phyloP scores from a whole-genome alignment of 2,113 vertebrate genomes.

The Arenaria interpres region DNA sequence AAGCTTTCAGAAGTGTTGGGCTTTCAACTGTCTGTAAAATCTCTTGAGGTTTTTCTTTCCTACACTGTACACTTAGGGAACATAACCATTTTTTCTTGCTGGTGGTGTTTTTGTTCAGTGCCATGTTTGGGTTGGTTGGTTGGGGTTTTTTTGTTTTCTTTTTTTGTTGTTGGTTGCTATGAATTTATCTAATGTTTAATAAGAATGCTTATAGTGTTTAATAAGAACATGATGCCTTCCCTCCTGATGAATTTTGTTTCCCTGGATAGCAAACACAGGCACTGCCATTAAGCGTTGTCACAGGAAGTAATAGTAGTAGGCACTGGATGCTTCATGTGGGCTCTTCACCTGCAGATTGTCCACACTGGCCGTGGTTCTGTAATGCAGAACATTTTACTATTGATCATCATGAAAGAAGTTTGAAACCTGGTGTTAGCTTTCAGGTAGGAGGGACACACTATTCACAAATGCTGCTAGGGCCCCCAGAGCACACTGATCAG shows the following conservation, averaged over 20 bases:
- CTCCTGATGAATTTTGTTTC: background rate
- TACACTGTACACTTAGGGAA: background rate
- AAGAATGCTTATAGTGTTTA: background rate
- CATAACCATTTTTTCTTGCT: rapidly evolving
- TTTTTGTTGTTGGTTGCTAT: background rate
- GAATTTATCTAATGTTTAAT: background rate
- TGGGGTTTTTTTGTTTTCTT: background rate
- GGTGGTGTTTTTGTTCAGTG: background rate
- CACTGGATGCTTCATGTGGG: background rate
- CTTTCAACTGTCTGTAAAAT: background rate
- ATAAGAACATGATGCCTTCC: background rate
- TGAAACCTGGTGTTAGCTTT: background rate
- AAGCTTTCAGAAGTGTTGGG: background rate
- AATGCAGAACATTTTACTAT: rapidly evolving
- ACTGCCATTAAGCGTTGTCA: background rate
- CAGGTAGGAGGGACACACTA: background rate
- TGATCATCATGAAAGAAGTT: background rate
- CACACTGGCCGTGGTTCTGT: background rate
- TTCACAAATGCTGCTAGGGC: background rate
- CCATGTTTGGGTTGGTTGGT: too few relatives aligned
- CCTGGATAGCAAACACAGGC: background rate
- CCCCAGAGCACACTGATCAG: background rate
- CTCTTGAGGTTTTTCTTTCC: background rate
- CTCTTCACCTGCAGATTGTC: background rate
- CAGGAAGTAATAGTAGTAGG: background rate